Conservation (phyloP, 2,113 vertebrate genomes). For the Actenoides hombroni region DNA sequence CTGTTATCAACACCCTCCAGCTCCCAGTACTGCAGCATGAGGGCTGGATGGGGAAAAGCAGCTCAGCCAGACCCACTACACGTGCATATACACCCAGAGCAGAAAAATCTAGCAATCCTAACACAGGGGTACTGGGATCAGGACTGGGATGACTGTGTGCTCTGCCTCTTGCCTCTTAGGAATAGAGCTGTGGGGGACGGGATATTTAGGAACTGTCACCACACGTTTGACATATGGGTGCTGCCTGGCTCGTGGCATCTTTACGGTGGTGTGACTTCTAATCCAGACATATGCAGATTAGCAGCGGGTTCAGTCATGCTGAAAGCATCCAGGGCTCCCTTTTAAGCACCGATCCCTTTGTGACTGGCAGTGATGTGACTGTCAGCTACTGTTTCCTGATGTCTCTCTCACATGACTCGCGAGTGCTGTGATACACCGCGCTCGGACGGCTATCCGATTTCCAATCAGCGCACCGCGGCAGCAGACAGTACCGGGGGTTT, state of each 20-base stretch:
- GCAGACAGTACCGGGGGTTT: constrained; percentile 42
- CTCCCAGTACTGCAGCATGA: too few relatives aligned
- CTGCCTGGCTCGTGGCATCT: constrained; percentile 57
- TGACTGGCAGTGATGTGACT: constrained; percentile 44
- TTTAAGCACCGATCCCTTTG: constrained; percentile 57
- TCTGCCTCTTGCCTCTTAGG: constrained; percentile 42
- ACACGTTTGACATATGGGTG: constrained; percentile 33
- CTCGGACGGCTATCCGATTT: constrained; percentile 30
- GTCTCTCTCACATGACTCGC: constrained; percentile 68
- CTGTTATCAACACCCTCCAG: too few relatives aligned
- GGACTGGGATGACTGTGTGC: not conserved
- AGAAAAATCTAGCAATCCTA: not conserved
- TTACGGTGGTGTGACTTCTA: constrained; percentile 65
- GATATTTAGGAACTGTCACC: constrained; percentile 58
- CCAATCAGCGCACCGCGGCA: not conserved
- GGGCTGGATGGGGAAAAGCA: too few relatives aligned
- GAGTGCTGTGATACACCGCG: not conserved
- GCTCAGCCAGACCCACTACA: too few relatives aligned
- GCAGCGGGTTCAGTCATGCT: constrained; percentile 32
- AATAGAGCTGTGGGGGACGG: constrained; percentile 43
- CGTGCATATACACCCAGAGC: not conserved
- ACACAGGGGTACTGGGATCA: not conserved
- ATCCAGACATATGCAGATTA: constrained; percentile 62
- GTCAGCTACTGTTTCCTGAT: constrained; percentile 65
- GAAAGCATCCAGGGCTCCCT: constrained; percentile 52